Percentiles rank a stretch among this genome's conserved stretches.
These are phyloP conservation scores for Tetramorium bicarinatum DNA, from an alignment of 2,888 invertebrate genomes.

Conservation along the genomic window DNA sequence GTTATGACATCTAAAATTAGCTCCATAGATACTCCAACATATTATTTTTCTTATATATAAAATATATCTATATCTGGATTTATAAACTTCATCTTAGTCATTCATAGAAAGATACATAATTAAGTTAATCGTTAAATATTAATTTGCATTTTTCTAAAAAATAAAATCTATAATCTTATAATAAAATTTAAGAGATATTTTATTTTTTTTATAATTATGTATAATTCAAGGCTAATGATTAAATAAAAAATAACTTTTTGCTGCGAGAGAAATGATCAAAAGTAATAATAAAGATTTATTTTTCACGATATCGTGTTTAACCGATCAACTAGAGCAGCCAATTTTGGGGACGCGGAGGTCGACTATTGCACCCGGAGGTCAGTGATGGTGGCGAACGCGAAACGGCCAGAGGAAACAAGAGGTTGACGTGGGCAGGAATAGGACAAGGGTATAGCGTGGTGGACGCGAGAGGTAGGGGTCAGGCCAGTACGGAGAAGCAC, in stretches of 20 bases:
- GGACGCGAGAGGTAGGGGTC: conserved; percentile 67
- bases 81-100: neutral
- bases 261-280: neutral
- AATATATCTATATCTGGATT: neutral
- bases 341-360: neutral
- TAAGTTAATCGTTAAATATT: neutral
- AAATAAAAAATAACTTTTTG: neutral
- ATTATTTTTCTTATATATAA: neutral
- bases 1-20: neutral
- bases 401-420: conserved; percentile 46
- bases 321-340: neutral
- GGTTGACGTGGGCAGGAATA: conserved; percentile 58
- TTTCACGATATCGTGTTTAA: neutral
- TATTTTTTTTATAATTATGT: neutral
- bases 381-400: conserved; percentile 25
- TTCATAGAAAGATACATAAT: neutral
- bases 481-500: conserved; percentile 79
- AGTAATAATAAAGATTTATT: neutral
- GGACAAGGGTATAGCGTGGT: conserved; percentile 28
- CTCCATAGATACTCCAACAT: neutral
- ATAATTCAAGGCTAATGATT: neutral
- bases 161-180: neutral
- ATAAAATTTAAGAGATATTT: neutral
- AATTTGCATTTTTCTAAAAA: conserved; percentile 24
- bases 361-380: conserved; percentile 41